These are phyloP conservation scores for Dione vanillae DNA, from an alignment of 2,888 invertebrate genomes.

Conservation along the genomic window DNA sequence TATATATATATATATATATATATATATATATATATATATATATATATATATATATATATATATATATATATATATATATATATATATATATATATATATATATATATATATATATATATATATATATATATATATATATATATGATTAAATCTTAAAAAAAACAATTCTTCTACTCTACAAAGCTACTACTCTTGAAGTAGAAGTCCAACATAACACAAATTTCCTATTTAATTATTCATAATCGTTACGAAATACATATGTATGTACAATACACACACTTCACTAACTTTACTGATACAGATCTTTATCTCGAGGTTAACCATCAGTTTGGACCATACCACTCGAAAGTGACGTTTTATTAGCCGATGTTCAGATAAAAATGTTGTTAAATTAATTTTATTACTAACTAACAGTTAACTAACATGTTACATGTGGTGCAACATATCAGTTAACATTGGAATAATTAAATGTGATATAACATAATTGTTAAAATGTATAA, in stretches of 20 bases:
- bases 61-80: too few species aligned
- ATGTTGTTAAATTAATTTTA: conserved; percentile 24
- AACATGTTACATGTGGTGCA: conserved; percentile 1
- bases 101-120: too few species aligned
- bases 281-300: conserved; percentile 4
- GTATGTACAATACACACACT: too few species aligned
- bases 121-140: too few species aligned
- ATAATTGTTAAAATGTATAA: too few species aligned
- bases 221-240: conserved; percentile 1
- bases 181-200: too few species aligned
- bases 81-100: too few species aligned
- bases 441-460: background rate
- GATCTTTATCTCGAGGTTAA: conserved; percentile 1
- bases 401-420: conserved; percentile 17
- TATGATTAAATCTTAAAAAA: too few species aligned
- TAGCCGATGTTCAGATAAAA: conserved; percentile 10
- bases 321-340: background rate
- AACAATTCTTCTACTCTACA: too few species aligned
- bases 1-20: too few species aligned
- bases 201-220: background rate
- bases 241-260: conserved; percentile 7
- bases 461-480: background rate
- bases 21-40: too few species aligned
- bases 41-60: too few species aligned
- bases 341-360: conserved; percentile 21